phyloP scores from a whole-genome alignment of 2,888 invertebrate species.

The Brenthis hecate region DNA sequence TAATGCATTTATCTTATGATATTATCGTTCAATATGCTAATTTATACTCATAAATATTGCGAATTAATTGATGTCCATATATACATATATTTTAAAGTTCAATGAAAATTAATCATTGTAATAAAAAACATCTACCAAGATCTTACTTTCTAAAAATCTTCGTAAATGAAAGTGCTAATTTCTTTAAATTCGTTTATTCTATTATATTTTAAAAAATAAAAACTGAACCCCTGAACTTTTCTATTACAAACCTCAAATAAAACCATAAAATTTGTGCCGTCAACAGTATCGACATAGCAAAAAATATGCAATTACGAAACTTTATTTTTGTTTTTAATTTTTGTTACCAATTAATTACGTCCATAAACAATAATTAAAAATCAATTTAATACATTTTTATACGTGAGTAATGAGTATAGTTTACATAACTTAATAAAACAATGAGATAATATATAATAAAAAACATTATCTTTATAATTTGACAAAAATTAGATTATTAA shows the following conservation, averaged over 20 bases:
- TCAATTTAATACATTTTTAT: neutral
- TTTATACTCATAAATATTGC: neutral
- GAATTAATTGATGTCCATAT: neutral
- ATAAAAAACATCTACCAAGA: neutral
- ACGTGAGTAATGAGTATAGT: no score
- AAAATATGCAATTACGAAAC: slow-evolving; percentile 12
- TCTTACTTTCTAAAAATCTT: slow-evolving; percentile 19
- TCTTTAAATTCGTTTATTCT: neutral
- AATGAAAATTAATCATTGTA: neutral
- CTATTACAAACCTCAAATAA: slow-evolving; percentile 14
- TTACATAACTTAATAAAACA: neutral
- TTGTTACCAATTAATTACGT: neutral
- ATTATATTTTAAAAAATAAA: slow-evolving; percentile 9
- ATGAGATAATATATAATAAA: no score
- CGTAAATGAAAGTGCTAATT: slow-evolving; percentile 20
- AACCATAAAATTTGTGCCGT: slow-evolving; percentile 5
- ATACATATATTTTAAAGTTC: neutral
- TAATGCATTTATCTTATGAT: neutral
- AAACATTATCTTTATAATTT: no score
- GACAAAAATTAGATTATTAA: neutral
- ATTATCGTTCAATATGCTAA: slow-evolving; percentile 9
- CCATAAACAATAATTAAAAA: neutral
- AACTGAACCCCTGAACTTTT: neutral
- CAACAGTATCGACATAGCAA: neutral
- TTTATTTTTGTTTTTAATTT: neutral